phyloP scores from a whole-genome alignment of 1,140 invertebrate species.

The Thalassaphorura encarpata region DNA sequence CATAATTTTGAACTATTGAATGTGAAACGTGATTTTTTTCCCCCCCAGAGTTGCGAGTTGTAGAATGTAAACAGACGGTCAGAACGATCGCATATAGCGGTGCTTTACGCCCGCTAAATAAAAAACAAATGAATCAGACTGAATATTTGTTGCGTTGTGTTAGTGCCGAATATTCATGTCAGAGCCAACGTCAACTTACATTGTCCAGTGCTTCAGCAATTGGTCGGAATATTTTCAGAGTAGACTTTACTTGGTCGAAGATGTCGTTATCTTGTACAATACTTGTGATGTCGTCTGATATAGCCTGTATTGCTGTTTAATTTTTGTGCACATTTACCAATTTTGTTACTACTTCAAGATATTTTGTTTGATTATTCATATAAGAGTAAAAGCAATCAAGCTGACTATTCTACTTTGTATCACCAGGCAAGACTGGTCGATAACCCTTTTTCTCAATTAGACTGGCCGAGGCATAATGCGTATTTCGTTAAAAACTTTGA shows the following conservation, averaged over 20 bases:
- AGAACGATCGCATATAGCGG: too few relatives aligned
- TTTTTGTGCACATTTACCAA: too few relatives aligned
- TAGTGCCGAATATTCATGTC: background rate
- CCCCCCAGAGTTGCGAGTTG: too few relatives aligned
- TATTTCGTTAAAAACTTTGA: slow-evolving; percentile 12
- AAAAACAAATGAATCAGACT: too few relatives aligned
- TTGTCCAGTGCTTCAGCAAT: background rate
- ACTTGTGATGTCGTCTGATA: background rate
- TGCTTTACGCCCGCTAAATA: too few relatives aligned
- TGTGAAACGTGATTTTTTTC: too few relatives aligned
- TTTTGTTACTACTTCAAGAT: slow-evolving; percentile 9
- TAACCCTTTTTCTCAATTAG: background rate
- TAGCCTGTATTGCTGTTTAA: too few relatives aligned
- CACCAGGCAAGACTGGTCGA: slow-evolving; percentile 1
- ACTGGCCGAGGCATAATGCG: slow-evolving; percentile 1
- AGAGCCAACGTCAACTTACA: background rate
- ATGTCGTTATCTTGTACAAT: background rate
- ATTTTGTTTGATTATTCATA: slow-evolving; percentile 16
- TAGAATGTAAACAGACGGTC: too few relatives aligned
- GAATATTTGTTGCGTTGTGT: background rate
- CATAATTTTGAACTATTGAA: too few relatives aligned
- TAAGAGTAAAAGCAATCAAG: slow-evolving; percentile 1
- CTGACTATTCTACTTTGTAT: slow-evolving; percentile 17
- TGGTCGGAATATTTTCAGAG: background rate
- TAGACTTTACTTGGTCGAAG: background rate